A percentile compares a stretch with the other conserved stretches of the same genome.
phyloP scores from a whole-genome alignment of 2,113 vertebrate species.

The Pseudorectes ferrugineus region DNA sequence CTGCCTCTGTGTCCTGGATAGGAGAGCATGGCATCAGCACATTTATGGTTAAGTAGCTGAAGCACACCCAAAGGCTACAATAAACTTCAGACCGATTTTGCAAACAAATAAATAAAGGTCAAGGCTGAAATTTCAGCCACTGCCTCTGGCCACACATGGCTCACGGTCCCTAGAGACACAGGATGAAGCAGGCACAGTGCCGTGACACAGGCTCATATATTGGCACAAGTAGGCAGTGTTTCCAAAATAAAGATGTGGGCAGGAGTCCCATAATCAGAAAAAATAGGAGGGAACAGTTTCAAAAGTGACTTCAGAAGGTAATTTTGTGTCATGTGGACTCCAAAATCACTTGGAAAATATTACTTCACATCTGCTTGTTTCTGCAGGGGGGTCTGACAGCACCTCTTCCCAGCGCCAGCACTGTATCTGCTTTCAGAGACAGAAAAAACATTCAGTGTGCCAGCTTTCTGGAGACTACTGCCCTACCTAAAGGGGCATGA shows the following conservation, averaged over 20 bases:
- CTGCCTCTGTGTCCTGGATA: neutral
- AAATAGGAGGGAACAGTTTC: neutral
- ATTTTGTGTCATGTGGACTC: neutral
- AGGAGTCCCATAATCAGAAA: neutral
- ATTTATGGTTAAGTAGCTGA: neutral
- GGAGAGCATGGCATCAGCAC: neutral
- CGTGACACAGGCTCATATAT: neutral
- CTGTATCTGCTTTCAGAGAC: neutral
- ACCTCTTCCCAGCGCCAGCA: neutral
- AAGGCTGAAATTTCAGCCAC: neutral
- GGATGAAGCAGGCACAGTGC: neutral
- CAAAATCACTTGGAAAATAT: conserved; percentile 27
- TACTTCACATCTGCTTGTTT: neutral
- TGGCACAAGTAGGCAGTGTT: neutral
- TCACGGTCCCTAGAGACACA: neutral
- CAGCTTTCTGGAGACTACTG: neutral
- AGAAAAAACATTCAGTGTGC: neutral
- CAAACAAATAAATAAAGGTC: neutral
- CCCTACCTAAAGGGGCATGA: neutral
- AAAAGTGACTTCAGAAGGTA: conserved; percentile 26
- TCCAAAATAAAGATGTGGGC: neutral
- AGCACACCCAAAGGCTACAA: neutral
- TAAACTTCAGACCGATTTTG: neutral
- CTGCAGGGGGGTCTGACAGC: neutral
- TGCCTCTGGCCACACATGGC: neutral